Conservation (phyloP, 2,888 invertebrate species). For the Cephus sareptanus region DNA sequence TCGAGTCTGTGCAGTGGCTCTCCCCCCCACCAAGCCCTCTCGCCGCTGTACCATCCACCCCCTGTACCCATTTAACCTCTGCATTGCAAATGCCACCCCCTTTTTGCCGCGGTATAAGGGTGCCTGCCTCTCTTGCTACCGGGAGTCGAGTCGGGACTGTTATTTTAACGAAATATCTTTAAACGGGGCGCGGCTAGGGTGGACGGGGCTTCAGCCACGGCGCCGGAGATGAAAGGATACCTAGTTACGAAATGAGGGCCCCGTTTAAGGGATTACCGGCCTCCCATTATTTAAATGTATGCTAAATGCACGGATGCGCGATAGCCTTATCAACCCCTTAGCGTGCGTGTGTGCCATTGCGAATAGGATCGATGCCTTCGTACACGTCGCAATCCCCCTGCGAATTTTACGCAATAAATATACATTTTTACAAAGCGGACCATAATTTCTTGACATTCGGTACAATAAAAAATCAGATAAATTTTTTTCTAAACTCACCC, state of each 20-base stretch:
- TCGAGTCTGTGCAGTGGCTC: constrained; percentile 61
- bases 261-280: constrained; percentile 66
- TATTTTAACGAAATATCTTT: constrained; percentile 67
- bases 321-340: constrained; percentile 64
- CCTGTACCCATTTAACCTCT: constrained; percentile 65
- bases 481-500: background rate
- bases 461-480: background rate
- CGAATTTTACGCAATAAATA: constrained; percentile 3
- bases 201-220: constrained; percentile 11
- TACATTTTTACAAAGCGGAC: background rate
- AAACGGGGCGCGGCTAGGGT: constrained; percentile 48
- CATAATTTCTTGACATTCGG: background rate
- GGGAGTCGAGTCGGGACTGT: constrained; percentile 57
- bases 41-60: constrained; percentile 16
- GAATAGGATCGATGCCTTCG: background rate
- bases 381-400: background rate
- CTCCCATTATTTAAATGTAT: constrained; percentile 66
- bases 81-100: constrained; percentile 67
- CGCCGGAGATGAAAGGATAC: constrained; percentile 64
- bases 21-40: background rate
- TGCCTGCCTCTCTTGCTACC: constrained; percentile 18
- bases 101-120: constrained; percentile 49
- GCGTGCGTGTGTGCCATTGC: constrained; percentile 29
- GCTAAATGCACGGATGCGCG: constrained; percentile 63
- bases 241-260: constrained; percentile 63